phyloP scores from a whole-genome alignment of 1,140 invertebrate species.

The Dryas iulia region DNA sequence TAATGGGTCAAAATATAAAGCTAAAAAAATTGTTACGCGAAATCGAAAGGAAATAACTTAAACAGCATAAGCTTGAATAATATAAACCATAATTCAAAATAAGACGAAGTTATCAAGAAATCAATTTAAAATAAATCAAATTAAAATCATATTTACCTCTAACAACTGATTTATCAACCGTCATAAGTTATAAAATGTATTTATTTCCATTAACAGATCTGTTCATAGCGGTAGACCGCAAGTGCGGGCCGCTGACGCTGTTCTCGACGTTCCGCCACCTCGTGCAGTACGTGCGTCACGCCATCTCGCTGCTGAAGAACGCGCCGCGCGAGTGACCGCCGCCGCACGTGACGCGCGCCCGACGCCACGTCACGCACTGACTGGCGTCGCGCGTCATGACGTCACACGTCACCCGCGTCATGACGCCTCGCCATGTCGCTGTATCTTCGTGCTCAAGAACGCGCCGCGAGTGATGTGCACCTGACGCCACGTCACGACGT shows the following conservation, averaged over 20 bases:
- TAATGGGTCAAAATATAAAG: no score
- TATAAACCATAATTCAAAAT: no score
- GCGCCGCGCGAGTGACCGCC: conserved; percentile 61
- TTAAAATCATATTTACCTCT: no score
- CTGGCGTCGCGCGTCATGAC: not conserved
- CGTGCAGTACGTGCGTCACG: conserved; percentile 85
- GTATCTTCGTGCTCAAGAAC: no score
- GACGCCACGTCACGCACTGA: not conserved
- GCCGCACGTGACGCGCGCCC: conserved; percentile 14
- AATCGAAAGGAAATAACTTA: no score
- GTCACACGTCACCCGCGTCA: not conserved
- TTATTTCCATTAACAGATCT: conserved; percentile 82
- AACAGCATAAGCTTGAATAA: no score
- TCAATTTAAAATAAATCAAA: no score
- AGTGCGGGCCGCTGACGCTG: conserved; percentile 86
- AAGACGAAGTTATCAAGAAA: no score
- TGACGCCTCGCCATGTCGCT: not conserved
- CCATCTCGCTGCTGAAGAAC: conserved; percentile 72
- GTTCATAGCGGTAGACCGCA: conserved; percentile 87
- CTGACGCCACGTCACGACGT: not conserved
- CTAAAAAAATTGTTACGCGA: no score
- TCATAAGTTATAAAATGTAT: no score
- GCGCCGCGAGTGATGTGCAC: no score
- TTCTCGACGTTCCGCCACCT: conserved; percentile 87
- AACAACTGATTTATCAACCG: no score